phyloP scores from a whole-genome alignment of 92 coral and sea anemone species.

The Zoanthus sansibaricus region DNA sequence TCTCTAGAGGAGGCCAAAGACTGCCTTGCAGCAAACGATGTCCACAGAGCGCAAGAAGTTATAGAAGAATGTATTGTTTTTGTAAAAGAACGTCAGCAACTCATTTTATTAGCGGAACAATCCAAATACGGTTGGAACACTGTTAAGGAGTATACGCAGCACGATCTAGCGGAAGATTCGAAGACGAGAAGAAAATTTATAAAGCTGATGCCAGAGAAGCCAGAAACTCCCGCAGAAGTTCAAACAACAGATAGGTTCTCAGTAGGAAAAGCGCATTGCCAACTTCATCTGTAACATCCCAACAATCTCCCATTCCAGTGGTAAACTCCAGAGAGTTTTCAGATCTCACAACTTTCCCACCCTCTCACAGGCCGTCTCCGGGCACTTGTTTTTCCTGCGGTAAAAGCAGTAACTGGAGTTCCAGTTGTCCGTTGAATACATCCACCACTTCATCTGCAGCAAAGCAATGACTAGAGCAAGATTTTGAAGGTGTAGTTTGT shows the following conservation, averaged over 20 bases:
- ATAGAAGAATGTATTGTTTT: not conserved
- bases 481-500: not conserved
- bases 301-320: not conserved
- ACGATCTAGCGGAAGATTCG: slow-evolving; percentile 1
- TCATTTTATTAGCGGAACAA: not conserved
- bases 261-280: not conserved
- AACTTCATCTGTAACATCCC: slow-evolving; percentile 12
- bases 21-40: slow-evolving; percentile 29
- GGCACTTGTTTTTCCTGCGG: slow-evolving; percentile 18
- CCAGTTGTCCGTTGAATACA: not conserved
- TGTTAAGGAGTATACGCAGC: no score
- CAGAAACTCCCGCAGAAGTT: not conserved
- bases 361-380: not conserved
- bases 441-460: not conserved
- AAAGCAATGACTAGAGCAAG: slow-evolving; percentile 4
- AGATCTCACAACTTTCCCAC: not conserved
- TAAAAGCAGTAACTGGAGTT: not conserved
- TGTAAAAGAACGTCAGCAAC: not conserved
- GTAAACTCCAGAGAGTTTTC: not conserved
- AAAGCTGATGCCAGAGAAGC: not conserved
- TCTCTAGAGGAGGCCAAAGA: slow-evolving; percentile 59
- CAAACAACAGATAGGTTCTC: not conserved
- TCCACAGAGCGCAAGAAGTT: slow-evolving; percentile 41
- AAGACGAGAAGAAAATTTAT: slow-evolving; percentile 68
- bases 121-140: not conserved